These are phyloP conservation scores for Spilarctia lutea DNA, from an alignment of 2,888 invertebrate genomes.

Conservation along the genomic window DNA sequence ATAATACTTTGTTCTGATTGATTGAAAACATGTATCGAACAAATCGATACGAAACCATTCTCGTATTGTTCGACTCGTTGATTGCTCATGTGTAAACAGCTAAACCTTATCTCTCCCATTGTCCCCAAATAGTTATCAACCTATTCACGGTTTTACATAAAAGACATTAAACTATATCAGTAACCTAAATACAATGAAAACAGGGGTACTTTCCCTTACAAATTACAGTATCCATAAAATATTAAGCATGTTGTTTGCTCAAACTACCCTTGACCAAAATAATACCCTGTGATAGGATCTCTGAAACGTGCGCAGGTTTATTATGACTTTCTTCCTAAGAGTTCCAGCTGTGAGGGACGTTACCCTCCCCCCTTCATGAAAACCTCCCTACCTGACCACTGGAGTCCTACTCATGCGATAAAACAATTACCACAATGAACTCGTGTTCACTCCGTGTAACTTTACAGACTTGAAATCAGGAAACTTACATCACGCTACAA, in stretches of 20 bases:
- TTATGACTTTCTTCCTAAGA: slow-evolving; percentile 76
- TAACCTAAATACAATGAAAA: slow-evolving; percentile 55
- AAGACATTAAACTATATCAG: slow-evolving; percentile 45
- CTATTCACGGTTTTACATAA: slow-evolving; percentile 28
- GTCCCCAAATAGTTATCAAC: slow-evolving; percentile 22
- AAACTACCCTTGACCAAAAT: slow-evolving; percentile 82
- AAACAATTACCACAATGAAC: slow-evolving; percentile 84
- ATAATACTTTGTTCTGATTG: slow-evolving; percentile 63
- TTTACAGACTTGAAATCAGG: slow-evolving; percentile 61
- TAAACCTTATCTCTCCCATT: slow-evolving; percentile 34
- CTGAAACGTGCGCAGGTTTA: slow-evolving; percentile 74
- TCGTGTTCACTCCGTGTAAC: slow-evolving; percentile 70
- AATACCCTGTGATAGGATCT: slow-evolving; percentile 80
- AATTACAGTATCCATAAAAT: slow-evolving; percentile 65
- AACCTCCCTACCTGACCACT: slow-evolving; percentile 62
- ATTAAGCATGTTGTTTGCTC: slow-evolving; percentile 68
- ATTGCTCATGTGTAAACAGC: slow-evolving; percentile 15
- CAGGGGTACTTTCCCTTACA: slow-evolving; percentile 58
- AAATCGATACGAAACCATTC: slow-evolving; percentile 20
- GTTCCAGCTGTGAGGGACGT: slow-evolving; percentile 70
- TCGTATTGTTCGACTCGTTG: slow-evolving; percentile 5
- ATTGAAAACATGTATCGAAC: slow-evolving; percentile 47
- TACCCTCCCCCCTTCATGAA: slow-evolving; percentile 40
- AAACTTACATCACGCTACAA: slow-evolving; percentile 51
- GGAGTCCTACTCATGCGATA: slow-evolving; percentile 82